Evolutionary conservation across 2,797 vertebrate species (phyloP).

Genomic region (Cacajao melanocephalus): DNA sequence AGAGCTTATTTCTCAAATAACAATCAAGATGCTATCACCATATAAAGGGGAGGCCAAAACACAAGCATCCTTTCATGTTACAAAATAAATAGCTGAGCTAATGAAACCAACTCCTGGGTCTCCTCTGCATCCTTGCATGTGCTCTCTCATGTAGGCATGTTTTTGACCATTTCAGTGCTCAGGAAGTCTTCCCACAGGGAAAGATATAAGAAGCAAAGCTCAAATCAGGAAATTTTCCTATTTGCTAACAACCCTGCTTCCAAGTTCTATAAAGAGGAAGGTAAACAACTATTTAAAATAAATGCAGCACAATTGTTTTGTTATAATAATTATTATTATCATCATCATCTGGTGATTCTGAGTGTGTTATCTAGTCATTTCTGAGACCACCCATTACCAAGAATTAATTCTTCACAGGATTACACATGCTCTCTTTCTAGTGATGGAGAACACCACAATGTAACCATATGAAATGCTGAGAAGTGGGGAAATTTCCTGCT

Average conservation of each 20-base stretch:
- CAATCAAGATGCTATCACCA: neutral
- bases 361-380: constrained; percentile 52
- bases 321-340: constrained; percentile 41
- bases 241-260: constrained; percentile 41
- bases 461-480: constrained; percentile 14
- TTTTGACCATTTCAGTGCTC: neutral
- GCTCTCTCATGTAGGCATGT: neutral
- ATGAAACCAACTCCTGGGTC: neutral
- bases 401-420: constrained; percentile 53
- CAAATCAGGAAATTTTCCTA: constrained; percentile 21
- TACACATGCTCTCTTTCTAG: neutral
- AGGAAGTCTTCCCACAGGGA: constrained; percentile 4
- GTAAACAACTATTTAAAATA: constrained; percentile 59
- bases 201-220: constrained; percentile 20
- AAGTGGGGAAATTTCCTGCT: neutral
- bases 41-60: neutral
- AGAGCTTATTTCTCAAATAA: neutral
- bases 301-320: constrained; percentile 17
- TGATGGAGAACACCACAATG: neutral
- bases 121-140: neutral
- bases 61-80: neutral
- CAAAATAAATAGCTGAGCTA: neutral
- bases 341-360: constrained; percentile 21
- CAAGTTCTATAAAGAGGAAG: constrained; percentile 45
- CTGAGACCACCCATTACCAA: constrained; percentile 27